A percentile compares a stretch with the other conserved stretches of the same genome.
Conservation (phyloP, 2,797 vertebrate species). For the Enteromius thamalakanensis region DNA sequence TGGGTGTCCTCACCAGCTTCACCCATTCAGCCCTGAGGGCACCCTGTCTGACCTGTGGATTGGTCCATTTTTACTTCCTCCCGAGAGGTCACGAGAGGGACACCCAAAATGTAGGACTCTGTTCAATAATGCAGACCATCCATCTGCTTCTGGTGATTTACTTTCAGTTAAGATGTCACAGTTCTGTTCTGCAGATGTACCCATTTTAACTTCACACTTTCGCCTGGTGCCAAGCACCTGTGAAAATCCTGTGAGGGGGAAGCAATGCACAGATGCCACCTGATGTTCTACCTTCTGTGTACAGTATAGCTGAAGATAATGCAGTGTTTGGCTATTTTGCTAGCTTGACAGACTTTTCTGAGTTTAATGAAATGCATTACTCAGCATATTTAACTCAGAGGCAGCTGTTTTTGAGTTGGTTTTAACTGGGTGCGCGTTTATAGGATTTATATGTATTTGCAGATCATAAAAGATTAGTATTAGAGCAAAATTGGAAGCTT, state of each 20-base stretch:
- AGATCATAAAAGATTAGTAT: too few relatives aligned
- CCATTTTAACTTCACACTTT: conserved; percentile 25
- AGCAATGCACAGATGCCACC: conserved; percentile 39
- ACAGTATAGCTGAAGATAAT: neutral
- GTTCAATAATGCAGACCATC: conserved; percentile 41
- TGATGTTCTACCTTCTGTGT: conserved; percentile 30
- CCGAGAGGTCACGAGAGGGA: conserved; percentile 42
- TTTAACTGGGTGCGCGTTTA: too few relatives aligned
- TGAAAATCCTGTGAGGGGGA: conserved; percentile 31
- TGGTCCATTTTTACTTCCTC: conserved; percentile 10
- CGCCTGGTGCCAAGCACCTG: conserved; percentile 21
- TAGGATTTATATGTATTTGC: too few relatives aligned
- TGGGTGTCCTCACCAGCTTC: conserved; percentile 46
- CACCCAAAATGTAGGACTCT: conserved; percentile 34
- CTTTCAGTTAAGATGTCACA: conserved; percentile 20
- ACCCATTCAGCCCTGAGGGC: conserved; percentile 33
- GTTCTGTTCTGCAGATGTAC: conserved; percentile 19
- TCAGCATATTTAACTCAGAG: neutral
- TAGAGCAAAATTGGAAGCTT: neutral
- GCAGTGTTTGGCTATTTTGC: neutral
- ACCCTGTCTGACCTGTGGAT: conserved; percentile 41
- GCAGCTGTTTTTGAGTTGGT: neutral
- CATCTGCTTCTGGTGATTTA: conserved; percentile 43
- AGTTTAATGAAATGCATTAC: neutral
- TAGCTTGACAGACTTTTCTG: neutral